These are phyloP conservation scores for Pseudoips prasinana DNA, from an alignment of 2,888 invertebrate species.

Conservation along the genomic window DNA sequence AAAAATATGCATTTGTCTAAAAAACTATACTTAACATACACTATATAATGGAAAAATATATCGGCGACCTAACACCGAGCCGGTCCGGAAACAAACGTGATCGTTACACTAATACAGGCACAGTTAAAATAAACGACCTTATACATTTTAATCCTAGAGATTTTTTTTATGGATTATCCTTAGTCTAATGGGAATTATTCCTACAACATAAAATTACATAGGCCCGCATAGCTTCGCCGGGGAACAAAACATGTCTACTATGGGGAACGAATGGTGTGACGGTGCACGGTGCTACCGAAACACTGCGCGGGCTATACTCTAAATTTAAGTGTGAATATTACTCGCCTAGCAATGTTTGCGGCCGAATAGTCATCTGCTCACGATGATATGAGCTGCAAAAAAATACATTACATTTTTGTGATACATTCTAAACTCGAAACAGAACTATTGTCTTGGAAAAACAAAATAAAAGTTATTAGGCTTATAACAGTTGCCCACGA, in stretches of 20 bases:
- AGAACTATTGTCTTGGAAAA: no score
- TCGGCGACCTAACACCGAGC: slow-evolving; percentile 33
- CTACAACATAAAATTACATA: slow-evolving; percentile 71
- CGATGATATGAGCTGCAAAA: slow-evolving; percentile 78
- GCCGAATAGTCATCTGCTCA: slow-evolving; percentile 77
- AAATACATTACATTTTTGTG: slow-evolving; percentile 6
- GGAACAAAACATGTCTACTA: slow-evolving; percentile 19
- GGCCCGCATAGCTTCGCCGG: slow-evolving; percentile 43
- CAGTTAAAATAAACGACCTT: slow-evolving; percentile 49
- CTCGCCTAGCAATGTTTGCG: slow-evolving; percentile 67
- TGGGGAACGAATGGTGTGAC: slow-evolving; percentile 10
- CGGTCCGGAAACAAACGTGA: slow-evolving; percentile 28
- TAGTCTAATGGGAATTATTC: slow-evolving; percentile 69
- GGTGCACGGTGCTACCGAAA: slow-evolving; percentile 30
- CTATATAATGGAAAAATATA: slow-evolving; percentile 34
- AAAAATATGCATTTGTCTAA: slow-evolving; percentile 30
- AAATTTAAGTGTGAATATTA: slow-evolving; percentile 70
- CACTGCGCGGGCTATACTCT: slow-evolving; percentile 46
- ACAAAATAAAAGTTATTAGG: no score
- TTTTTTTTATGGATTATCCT: slow-evolving; percentile 63
- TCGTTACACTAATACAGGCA: slow-evolving; percentile 34
- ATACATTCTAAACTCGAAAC: no score
- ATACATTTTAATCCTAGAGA: slow-evolving; percentile 45
- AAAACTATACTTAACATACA: slow-evolving; percentile 30
- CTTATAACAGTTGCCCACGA: not conserved